phyloP scores from a whole-genome alignment of 2,797 vertebrate species.

The Sebastes trivittatus region DNA sequence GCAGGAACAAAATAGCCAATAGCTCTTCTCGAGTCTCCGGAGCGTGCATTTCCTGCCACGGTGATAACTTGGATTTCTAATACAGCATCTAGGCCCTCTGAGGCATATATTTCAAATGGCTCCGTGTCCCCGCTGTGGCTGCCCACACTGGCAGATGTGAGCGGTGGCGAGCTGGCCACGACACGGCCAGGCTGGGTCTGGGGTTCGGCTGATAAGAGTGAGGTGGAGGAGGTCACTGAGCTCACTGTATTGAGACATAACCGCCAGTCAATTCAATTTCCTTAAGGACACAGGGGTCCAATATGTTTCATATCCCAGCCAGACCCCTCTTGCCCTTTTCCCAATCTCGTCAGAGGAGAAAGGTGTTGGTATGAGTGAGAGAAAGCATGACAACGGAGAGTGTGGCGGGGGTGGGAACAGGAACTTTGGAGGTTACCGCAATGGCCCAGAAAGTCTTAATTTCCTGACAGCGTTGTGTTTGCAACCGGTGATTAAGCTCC shows the following conservation, averaged over 20 bases:
- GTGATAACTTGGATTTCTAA: slow-evolving; percentile 61
- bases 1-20: slow-evolving; percentile 39
- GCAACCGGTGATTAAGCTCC: slow-evolving; percentile 57
- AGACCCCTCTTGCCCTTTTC: slow-evolving; percentile 62
- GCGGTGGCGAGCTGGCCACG: slow-evolving; percentile 20
- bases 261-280: slow-evolving; percentile 76
- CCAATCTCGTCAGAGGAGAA: slow-evolving; percentile 27
- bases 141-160: slow-evolving; percentile 53
- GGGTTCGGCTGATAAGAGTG: slow-evolving; percentile 71
- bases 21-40: slow-evolving; percentile 18
- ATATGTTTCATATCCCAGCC: slow-evolving; percentile 65
- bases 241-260: slow-evolving; percentile 67
- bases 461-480: slow-evolving; percentile 47
- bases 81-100: slow-evolving; percentile 43
- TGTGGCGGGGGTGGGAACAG: not conserved
- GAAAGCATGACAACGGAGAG: not conserved
- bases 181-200: slow-evolving; percentile 56
- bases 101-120: slow-evolving; percentile 61
- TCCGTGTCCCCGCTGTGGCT: slow-evolving; percentile 21
- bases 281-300: slow-evolving; percentile 73
- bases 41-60: slow-evolving; percentile 20
- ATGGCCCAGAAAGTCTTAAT: slow-evolving; percentile 51
- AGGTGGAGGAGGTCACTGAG: slow-evolving; percentile 70
- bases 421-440: slow-evolving; percentile 31
- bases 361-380: slow-evolving; percentile 10